These are phyloP conservation scores for Xenopus laevis DNA, from an alignment of 2,113 vertebrate species.

Conservation along the genomic window DNA sequence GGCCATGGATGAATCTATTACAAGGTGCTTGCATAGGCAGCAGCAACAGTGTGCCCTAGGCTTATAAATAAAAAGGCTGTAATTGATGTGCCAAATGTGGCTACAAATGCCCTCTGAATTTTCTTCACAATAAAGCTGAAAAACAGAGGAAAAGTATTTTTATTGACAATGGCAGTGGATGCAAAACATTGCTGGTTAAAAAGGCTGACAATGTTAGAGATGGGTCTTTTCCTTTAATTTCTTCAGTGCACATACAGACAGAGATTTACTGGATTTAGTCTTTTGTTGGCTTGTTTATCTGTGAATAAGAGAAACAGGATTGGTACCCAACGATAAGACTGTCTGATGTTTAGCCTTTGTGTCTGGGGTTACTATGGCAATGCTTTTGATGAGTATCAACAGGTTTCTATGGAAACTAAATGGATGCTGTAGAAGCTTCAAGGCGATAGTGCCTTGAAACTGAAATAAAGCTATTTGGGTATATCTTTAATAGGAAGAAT, in stretches of 20 bases:
- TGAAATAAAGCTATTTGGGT: background rate
- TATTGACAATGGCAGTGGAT: background rate
- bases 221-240: background rate
- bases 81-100: too few species aligned
- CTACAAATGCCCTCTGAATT: too few species aligned
- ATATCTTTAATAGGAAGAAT: background rate
- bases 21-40: too few species aligned
- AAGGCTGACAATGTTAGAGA: background rate
- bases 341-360: conserved; percentile 17
- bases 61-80: too few species aligned
- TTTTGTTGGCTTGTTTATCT: conserved; percentile 4
- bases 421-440: conserved; percentile 8
- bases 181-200: background rate
- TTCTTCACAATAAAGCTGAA: too few species aligned
- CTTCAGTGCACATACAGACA: background rate
- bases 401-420: conserved; percentile 37
- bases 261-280: background rate
- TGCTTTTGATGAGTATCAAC: conserved; percentile 33
- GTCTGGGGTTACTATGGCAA: conserved; percentile 24
- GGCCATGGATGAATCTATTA: too few species aligned
- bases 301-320: background rate
- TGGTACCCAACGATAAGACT: conserved; percentile 29
- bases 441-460: background rate
- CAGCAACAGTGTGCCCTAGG: too few species aligned
- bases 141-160: background rate